phyloP scores from a whole-genome alignment of 1,140 invertebrate species.

The Teleopsis dalmanni region DNA sequence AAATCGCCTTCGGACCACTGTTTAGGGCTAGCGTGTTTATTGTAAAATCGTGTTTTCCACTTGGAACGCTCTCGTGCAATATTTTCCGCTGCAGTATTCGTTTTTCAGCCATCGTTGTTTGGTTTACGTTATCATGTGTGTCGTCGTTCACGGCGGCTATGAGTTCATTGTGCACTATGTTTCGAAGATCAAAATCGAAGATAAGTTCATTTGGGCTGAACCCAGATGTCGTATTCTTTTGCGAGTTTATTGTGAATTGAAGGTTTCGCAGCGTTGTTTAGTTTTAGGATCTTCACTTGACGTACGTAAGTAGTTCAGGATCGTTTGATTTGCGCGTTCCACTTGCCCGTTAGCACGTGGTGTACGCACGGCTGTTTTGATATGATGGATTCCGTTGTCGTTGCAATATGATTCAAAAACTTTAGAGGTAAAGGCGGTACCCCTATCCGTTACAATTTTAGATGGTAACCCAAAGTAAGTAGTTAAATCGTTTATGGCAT shows the following conservation, averaged over 20 bases:
- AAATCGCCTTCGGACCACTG: too few relatives aligned
- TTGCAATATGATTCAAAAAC: conserved; percentile 21
- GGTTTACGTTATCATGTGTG: background rate
- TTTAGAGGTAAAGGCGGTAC: conserved; percentile 27
- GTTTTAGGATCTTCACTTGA: background rate
- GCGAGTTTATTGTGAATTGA: too few relatives aligned
- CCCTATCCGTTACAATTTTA: conserved; percentile 24
- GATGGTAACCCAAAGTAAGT: conserved; percentile 7
- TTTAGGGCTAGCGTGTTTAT: too few relatives aligned
- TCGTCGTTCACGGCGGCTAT: background rate
- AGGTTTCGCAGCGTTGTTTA: too few relatives aligned
- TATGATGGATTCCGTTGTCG: conserved; percentile 22
- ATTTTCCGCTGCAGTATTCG: too few relatives aligned
- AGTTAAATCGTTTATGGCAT: background rate
- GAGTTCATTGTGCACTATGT: conserved; percentile 1
- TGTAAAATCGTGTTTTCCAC: too few relatives aligned
- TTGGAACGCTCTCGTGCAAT: too few relatives aligned
- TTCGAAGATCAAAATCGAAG: conserved; percentile 1
- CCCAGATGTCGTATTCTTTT: too few relatives aligned
- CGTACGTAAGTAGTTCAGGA: conserved; percentile 5
- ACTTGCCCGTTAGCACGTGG: conserved; percentile 25
- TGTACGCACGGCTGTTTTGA: conserved; percentile 28
- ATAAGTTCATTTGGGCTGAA: conserved; percentile 8
- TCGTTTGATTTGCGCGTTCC: conserved; percentile 18
- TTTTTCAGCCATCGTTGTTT: background rate